Evolutionary conservation across 1,140 invertebrate species (phyloP), one percentile per base, ranked within the genome.

Genomic region (Capitella teleta): DNA sequence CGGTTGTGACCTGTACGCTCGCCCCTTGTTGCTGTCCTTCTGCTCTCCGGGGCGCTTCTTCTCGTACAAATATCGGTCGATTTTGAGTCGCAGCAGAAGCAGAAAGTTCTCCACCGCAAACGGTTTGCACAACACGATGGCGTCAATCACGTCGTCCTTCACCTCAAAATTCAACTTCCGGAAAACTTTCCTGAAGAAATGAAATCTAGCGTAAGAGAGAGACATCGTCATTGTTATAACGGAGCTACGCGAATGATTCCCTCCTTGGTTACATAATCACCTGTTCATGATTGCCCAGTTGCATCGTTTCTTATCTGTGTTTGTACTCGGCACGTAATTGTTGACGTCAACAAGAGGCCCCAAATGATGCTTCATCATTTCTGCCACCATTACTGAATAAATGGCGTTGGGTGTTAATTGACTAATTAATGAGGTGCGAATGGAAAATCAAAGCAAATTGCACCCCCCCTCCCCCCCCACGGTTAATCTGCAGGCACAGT

Each of bases 111-210:
- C 65, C 1, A 68, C 59, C 5, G 68, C 62, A 30, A 53, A 57
- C 10, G 54, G 56, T 36, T 68, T 63, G 32, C 53, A 52, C 25
- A 60, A 60, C 14, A 61, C 51, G 21, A 72, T 51, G 14, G 61
- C 60, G 21, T 56, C 49, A 6, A 70, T 64, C 6, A 68, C 66
- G 43, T 70, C 67, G 36, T 70, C 66, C 2, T 61, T 60, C 18
- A 72, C 47, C 34, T 70, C 68, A 37, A 72, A 55, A 25, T 63
- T 58, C 36, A 72, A 49, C 43, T 58, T 60, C 28, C 48, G 49
- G 38, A 72, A 60, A 5, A 70, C 66, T 61, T 62, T 57, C 52
- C 70, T 70, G 55, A 36, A 66, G 59, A 47, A 44, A 48, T 53
- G 55, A 52, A 57, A 48, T 26, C n/a, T 12, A 1, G 10, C n/a